phyloP scores from a whole-genome alignment of 2,888 invertebrate species.

The Cyclophora punctaria region DNA sequence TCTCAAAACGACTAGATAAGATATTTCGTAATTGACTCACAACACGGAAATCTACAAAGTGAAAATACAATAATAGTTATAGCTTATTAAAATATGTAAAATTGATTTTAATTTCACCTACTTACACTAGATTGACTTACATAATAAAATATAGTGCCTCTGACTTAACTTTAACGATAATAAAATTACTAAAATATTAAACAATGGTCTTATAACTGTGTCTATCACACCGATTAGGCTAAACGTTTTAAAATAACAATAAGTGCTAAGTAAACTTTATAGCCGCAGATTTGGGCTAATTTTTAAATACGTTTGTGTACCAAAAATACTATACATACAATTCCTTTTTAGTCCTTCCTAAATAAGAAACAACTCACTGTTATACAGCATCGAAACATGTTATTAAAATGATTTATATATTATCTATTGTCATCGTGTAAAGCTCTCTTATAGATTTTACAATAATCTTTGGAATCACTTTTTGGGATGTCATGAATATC shows the following conservation, averaged over 20 bases:
- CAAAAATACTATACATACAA: background rate
- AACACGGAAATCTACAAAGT: constrained; percentile 41
- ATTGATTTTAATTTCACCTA: constrained; percentile 14
- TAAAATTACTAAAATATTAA: background rate
- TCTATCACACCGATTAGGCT: constrained; percentile 7
- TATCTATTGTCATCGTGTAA: constrained; percentile 61
- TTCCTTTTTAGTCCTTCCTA: background rate
- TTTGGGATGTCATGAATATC: constrained; percentile 46
- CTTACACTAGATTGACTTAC: constrained; percentile 13
- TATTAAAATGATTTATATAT: constrained; percentile 25
- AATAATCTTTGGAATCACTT: constrained; percentile 45
- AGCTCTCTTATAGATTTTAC: constrained; percentile 38
- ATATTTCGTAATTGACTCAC: constrained; percentile 58
- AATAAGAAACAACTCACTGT: constrained; percentile 28
- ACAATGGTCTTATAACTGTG: constrained; percentile 3
- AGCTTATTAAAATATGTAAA: constrained; percentile 7
- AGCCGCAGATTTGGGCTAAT: background rate
- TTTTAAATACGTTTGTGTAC: background rate
- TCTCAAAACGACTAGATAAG: constrained; percentile 67
- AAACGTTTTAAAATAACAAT: background rate
- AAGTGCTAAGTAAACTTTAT: background rate
- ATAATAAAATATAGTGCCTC: constrained; percentile 12
- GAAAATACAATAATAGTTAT: constrained; percentile 8
- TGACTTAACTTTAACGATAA: constrained; percentile 1
- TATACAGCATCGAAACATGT: constrained; percentile 34